Evolutionary conservation across 2,113 vertebrate genomes (phyloP), one percentile per base, ranked within the genome.

Genomic region (Ploceus nigricollis): DNA sequence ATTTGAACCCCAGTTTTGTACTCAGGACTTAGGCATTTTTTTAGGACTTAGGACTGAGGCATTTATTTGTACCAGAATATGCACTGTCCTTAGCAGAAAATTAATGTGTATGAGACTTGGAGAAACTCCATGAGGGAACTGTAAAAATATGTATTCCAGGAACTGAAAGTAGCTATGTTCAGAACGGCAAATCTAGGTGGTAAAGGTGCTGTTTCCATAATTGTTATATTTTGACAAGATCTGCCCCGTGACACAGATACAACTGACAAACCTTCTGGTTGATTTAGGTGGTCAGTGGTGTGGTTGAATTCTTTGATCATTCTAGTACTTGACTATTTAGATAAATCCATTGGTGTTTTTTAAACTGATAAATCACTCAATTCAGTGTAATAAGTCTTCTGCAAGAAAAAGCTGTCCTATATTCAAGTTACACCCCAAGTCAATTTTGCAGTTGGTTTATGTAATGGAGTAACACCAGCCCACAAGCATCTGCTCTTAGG

Each of bases 381-480:
- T 44, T 64, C 44, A 35, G 53, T 80, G 66, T 14, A 79, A 33
- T 30, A 77, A 53, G 25, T 76, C 70, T 96, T 89, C 63, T 83
- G 45, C 54, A 91, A 90, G 87, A 56, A 93, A 69, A 80, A 82
- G 10, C n/a, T 87, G 82, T 70, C 54, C 94, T 91, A 77, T 91
- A 90, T 93, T 87, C 39, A 1, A 85, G 58, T 73, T 93, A 56
- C 14, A 69, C 5, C 3, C 54, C 50, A 85, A 82, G 81, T 89
- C 79, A 63, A 13, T 94, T 72, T 89, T 96, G 45, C 66, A 70
- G 77, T 85, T 93, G 58, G 71, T 94, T 97, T 96, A 95, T 95
- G 37, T 96, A 96, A 96, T 64, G 79, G 82, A 69, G 89, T 96
- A 96, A 86, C 91, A 95, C 78, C 94, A 82, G 68, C 92, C 93